Percentiles rank a stretch among this genome's conserved stretches.
Evolutionary conservation across 2,888 invertebrate species (phyloP).

Genomic region (Ophion costatus): DNA sequence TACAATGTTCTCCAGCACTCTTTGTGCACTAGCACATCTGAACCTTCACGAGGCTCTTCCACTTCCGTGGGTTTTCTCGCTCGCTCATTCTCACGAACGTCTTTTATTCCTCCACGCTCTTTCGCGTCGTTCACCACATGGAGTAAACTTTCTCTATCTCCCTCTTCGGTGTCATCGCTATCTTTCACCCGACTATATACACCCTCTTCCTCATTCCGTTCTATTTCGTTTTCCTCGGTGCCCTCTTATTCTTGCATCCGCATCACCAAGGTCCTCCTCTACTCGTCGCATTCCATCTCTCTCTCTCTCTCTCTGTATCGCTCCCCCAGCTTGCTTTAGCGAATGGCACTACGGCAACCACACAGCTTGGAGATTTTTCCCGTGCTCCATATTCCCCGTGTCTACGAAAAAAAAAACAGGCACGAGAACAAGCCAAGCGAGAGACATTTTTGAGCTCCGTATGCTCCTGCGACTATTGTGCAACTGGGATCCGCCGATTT

Average conservation of each 20-base stretch:
- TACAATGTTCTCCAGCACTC: conserved; percentile 1
- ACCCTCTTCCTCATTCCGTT: conserved; percentile 66
- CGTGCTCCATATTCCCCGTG: conserved; percentile 74
- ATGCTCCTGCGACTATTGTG: conserved; percentile 38
- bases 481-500: conserved; percentile 27
- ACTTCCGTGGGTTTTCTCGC: conserved; percentile 29
- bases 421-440: conserved; percentile 65
- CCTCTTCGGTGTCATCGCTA: conserved; percentile 41
- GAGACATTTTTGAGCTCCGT: conserved; percentile 48
- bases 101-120: conserved; percentile 50
- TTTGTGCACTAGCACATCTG: conserved; percentile 1
- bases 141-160: conserved; percentile 49
- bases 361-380: conserved; percentile 70
- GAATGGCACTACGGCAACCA: conserved; percentile 62
- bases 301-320: conserved; percentile 1
- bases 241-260: conserved; percentile 57
- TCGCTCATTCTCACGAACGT: conserved; percentile 61
- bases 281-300: conserved; percentile 47
- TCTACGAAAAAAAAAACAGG: conserved; percentile 69
- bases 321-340: conserved; percentile 43
- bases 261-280: conserved; percentile 61
- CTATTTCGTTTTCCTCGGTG: conserved; percentile 52
- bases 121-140: conserved; percentile 29
- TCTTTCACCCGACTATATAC: conserved; percentile 49
- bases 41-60: conserved; percentile 31